Conservation (phyloP, 23 tunicate genomes). For the Diplosoma virens region DNA sequence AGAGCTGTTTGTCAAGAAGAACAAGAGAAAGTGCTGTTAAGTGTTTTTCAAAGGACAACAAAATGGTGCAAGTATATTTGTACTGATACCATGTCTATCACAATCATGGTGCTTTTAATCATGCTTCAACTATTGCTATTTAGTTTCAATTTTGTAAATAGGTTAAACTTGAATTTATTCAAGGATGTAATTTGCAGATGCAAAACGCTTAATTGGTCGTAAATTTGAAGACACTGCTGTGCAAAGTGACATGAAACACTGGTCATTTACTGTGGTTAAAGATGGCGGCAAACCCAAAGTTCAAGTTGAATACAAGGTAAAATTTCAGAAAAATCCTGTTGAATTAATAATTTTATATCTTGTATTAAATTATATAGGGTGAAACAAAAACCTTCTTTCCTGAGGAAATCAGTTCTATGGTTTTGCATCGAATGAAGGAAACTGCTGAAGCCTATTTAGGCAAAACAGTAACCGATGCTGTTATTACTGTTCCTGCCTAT, state of each 20-base stretch:
- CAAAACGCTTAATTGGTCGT: constrained; percentile 96
- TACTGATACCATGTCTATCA: too few species aligned
- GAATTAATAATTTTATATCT: too few species aligned
- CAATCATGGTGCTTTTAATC: too few species aligned
- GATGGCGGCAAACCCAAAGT: constrained; percentile 85
- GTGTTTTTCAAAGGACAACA: too few species aligned
- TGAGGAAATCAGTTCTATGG: constrained; percentile 88
- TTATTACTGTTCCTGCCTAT: constrained; percentile 74
- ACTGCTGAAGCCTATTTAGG: constrained; percentile 79
- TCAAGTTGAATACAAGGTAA: constrained; percentile 73
- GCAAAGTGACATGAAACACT: constrained; percentile 79
- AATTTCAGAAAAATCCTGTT: neutral
- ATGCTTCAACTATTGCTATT: too few species aligned
- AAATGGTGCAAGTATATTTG: too few species aligned
- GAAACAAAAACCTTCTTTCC: constrained; percentile 79
- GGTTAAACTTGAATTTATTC: too few species aligned
- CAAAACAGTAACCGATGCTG: constrained; percentile 64
- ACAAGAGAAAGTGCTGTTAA: too few species aligned
- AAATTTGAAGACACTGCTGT: constrained; percentile 76
- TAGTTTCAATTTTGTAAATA: too few species aligned
- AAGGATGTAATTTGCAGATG: too few species aligned
- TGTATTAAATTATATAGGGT: constrained; percentile 27
- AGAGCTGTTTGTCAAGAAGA: too few species aligned
- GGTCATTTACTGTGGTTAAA: constrained; percentile 65
- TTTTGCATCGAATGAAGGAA: constrained; percentile 67